These are phyloP conservation scores for Palaemon carinicauda DNA, from an alignment of 1,140 invertebrate species.

Conservation along the genomic window DNA sequence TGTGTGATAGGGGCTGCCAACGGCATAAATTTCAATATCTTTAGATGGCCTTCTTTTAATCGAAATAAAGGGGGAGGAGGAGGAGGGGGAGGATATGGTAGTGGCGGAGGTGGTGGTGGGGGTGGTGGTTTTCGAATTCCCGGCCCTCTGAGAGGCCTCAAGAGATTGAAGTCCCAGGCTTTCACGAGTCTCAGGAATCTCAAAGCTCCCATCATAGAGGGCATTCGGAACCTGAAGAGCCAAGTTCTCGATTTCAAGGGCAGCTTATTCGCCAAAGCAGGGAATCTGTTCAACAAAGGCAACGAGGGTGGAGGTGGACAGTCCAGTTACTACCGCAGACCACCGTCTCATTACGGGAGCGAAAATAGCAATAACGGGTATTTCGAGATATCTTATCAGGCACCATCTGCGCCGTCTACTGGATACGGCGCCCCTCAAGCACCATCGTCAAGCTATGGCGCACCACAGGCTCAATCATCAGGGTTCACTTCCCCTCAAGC, in stretches of 20 bases:
- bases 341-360: conserved; percentile 27
- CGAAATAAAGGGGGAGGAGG: background rate
- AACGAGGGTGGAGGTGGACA: background rate
- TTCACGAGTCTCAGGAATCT: conserved; percentile 41
- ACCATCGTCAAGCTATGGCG: too few species aligned
- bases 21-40: conserved; percentile 42
- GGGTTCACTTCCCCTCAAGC: background rate
- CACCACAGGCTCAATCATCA: background rate
- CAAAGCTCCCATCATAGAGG: conserved; percentile 37
- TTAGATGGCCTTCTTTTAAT: conserved; percentile 42
- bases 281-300: conserved; percentile 26
- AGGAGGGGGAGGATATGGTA: conserved; percentile 2
- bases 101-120: background rate
- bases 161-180: conserved; percentile 29
- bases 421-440: background rate
- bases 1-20: background rate
- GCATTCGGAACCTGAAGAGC: conserved; percentile 33
- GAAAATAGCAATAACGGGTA: conserved; percentile 10
- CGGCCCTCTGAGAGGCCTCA: background rate
- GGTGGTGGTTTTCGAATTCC: background rate
- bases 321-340: conserved; percentile 31
- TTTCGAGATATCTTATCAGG: conserved; percentile 21
- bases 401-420: background rate
- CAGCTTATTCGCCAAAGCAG: conserved; percentile 12
- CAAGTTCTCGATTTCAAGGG: conserved; percentile 37